Conservation (phyloP, 2,113 vertebrate species). For the Dromas ardeola region DNA sequence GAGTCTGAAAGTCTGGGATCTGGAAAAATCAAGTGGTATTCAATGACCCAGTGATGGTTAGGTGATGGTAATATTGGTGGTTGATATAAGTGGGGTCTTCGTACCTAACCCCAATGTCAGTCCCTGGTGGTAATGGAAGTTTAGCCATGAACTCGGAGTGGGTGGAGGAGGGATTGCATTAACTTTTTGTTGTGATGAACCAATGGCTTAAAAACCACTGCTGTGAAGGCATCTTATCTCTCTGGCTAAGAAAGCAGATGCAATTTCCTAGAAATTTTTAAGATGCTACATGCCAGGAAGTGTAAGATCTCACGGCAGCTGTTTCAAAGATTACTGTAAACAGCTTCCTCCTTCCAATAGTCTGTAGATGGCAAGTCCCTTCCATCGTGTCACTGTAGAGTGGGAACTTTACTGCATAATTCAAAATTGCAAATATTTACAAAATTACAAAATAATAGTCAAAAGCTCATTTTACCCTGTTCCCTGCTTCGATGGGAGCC, state of each 20-base stretch:
- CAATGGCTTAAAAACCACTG: background rate
- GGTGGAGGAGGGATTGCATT: background rate
- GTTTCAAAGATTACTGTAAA: slow-evolving; percentile 19
- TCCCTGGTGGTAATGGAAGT: background rate
- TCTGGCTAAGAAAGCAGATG: slow-evolving; percentile 23
- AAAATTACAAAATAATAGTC: slow-evolving; percentile 31
- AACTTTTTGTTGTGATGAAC: background rate
- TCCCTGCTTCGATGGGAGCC: background rate
- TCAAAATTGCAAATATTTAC: slow-evolving; percentile 47
- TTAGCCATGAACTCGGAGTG: background rate
- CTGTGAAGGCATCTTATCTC: slow-evolving; percentile 28
- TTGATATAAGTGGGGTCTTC: background rate
- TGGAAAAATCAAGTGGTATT: background rate
- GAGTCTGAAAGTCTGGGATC: background rate
- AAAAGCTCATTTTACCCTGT: slow-evolving; percentile 18
- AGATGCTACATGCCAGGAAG: slow-evolving; percentile 18
- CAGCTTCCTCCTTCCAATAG: background rate
- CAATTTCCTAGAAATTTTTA: slow-evolving; percentile 51
- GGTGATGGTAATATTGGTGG: background rate
- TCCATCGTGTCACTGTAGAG: background rate
- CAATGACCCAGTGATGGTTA: background rate
- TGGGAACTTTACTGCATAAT: background rate
- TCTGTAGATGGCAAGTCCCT: background rate
- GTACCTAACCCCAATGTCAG: background rate
- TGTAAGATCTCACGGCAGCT: background rate